Evolutionary conservation across 2,888 invertebrate genomes (phyloP).

Genomic region (Catocala sponsa): DNA sequence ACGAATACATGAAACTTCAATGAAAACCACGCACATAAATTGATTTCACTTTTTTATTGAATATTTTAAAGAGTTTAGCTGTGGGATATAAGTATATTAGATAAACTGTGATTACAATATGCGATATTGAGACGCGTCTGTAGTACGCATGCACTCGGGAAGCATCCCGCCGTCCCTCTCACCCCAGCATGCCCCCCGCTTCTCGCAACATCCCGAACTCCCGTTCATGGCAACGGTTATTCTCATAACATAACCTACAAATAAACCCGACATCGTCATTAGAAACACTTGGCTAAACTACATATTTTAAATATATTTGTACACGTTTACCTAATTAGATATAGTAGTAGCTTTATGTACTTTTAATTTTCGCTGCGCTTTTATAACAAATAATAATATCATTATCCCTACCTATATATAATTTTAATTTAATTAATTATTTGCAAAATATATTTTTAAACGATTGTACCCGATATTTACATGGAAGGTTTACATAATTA

Average conservation of each 20-base stretch:
- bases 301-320: neutral
- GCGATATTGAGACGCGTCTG: conserved; percentile 30
- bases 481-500: too few species aligned
- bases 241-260: conserved; percentile 74
- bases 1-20: conserved; percentile 28
- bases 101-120: conserved; percentile 23
- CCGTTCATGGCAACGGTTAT: conserved; percentile 67
- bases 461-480: too few species aligned
- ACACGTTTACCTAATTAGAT: neutral
- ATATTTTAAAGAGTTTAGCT: conserved; percentile 39
- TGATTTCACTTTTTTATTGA: conserved; percentile 40
- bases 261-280: conserved; percentile 12
- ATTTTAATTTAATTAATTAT: too few species aligned
- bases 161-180: conserved; percentile 26
- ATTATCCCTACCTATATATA: too few species aligned
- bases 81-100: conserved; percentile 26
- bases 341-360: too few species aligned
- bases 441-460: too few species aligned
- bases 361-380: too few species aligned
- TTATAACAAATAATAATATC: too few species aligned
- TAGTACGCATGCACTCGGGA: conserved; percentile 46
- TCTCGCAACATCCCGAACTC: conserved; percentile 62
- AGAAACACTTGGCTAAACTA: neutral
- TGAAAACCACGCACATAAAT: conserved; percentile 18
- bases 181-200: conserved; percentile 23